Percentiles rank a stretch among this genome's conserved stretches.
Evolutionary conservation across 2,888 invertebrate genomes (phyloP).

Genomic region (Steinernema carpocapsae): DNA sequence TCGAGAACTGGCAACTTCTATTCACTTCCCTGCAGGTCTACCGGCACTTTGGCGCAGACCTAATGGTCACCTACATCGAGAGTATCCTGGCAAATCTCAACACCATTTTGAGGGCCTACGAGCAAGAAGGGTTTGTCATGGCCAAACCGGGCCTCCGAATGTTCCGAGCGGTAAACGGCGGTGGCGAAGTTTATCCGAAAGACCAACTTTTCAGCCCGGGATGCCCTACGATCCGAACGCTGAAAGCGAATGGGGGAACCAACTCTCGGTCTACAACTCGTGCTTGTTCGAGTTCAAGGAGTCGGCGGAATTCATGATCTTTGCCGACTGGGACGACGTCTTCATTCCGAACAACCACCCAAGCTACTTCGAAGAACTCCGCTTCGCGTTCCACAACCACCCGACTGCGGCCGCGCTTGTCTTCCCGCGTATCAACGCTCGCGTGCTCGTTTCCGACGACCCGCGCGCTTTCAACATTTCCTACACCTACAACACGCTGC

Average conservation of each 20-base stretch:
- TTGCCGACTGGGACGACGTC: constrained; percentile 53
- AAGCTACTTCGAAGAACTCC: constrained; percentile 40
- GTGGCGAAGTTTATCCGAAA: not conserved
- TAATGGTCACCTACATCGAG: constrained; percentile 49
- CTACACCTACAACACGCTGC: not conserved
- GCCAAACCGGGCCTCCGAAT: constrained; percentile 43
- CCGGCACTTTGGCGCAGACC: constrained; percentile 45
- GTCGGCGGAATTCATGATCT: constrained; percentile 47
- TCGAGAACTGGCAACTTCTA: constrained; percentile 52
- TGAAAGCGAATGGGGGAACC: constrained; percentile 46
- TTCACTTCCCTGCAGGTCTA: constrained; percentile 48
- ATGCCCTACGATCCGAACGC: constrained; percentile 50
- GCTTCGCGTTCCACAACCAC: constrained; percentile 40
- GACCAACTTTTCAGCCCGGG: not conserved
- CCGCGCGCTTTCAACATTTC: not conserved
- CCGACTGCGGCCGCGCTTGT: constrained; percentile 43
- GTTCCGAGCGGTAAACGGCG: constrained; percentile 42
- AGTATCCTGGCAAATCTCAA: constrained; percentile 42
- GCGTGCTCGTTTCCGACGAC: not conserved
- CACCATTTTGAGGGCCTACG: constrained; percentile 44
- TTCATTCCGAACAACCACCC: constrained; percentile 40
- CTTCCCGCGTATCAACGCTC: constrained; percentile 29
- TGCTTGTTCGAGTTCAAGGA: constrained; percentile 52
- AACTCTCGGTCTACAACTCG: constrained; percentile 42
- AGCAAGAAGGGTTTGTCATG: constrained; percentile 43